These are phyloP conservation scores for Euschistus heros DNA, from an alignment of 1,140 invertebrate genomes.

Conservation along the genomic window DNA sequence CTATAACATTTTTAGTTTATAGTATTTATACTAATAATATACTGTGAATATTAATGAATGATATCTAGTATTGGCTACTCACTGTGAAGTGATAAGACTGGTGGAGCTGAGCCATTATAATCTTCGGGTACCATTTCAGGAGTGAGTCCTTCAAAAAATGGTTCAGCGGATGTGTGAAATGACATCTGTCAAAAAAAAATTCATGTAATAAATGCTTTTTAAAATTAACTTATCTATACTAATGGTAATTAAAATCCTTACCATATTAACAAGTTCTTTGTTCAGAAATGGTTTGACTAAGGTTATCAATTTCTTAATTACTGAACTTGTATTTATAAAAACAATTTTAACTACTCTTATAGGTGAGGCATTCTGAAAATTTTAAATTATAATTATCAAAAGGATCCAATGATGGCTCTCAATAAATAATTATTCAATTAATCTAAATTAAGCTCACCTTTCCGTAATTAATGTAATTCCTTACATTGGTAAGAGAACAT, in stretches of 20 bases:
- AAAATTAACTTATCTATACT: background rate
- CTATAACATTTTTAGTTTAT: conserved; percentile 16
- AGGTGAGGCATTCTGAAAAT: conserved; percentile 29
- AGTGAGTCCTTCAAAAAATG: conserved; percentile 27
- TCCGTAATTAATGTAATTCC: conserved; percentile 28
- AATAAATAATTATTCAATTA: background rate
- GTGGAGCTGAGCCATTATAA: conserved; percentile 25
- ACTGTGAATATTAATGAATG: background rate
- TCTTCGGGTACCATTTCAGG: conserved; percentile 27
- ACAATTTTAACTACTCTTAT: conserved; percentile 27
- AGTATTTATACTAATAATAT: background rate
- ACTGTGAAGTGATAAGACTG: conserved; percentile 11
- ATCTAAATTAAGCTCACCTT: conserved; percentile 24
- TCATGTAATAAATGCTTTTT: background rate
- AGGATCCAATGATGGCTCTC: background rate
- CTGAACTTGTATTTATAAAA: conserved; percentile 29
- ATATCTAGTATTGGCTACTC: background rate
- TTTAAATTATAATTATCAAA: conserved; percentile 12
- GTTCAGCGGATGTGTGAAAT: conserved; percentile 28
- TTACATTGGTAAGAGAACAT: conserved; percentile 25
- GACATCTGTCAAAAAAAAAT: conserved; percentile 27
- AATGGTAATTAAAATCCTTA: background rate
- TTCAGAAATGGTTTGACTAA: conserved; percentile 28
- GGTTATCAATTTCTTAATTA: conserved; percentile 27
- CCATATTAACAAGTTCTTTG: conserved; percentile 29